Percentiles rank a stretch among this genome's conserved stretches.
These are phyloP conservation scores for Gallinago undulata DNA, from an alignment of 2,113 vertebrate species.

Conservation along the genomic window DNA sequence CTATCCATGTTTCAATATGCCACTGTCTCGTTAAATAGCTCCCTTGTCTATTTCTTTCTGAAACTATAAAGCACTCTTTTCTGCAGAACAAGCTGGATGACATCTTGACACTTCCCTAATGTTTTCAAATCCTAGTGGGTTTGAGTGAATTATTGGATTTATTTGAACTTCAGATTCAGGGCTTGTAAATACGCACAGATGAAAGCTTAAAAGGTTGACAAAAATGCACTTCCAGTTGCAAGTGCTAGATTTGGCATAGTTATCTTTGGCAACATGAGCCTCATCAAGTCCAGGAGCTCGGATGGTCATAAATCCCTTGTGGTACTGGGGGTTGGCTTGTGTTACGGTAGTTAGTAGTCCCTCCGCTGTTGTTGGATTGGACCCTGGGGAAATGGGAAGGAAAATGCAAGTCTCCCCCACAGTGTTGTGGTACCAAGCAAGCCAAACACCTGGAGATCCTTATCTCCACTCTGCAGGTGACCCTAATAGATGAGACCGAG, in stretches of 20 bases:
- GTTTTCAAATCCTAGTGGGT: conserved; percentile 51
- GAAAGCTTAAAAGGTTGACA: conserved; percentile 50
- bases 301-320: conserved; percentile 24
- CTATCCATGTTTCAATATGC: conserved; percentile 59
- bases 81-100: conserved; percentile 48
- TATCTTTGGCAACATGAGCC: not conserved
- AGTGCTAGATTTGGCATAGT: not conserved
- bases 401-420: not conserved
- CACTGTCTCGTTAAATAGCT: conserved; percentile 60
- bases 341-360: not conserved
- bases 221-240: not conserved
- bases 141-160: conserved; percentile 61
- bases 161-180: conserved; percentile 55
- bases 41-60: conserved; percentile 55
- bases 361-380: not conserved
- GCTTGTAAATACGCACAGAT: conserved; percentile 52
- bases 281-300: not conserved
- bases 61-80: conserved; percentile 52
- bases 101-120: conserved; percentile 62
- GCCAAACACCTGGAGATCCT: not conserved
- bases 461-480: not conserved
- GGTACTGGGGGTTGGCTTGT: not conserved
- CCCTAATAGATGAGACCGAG: not conserved
- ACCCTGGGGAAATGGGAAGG: conserved; percentile 1
- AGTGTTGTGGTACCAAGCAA: not conserved